A percentile compares a stretch with the other conserved stretches of the same genome.
These are phyloP conservation scores for Aspiorhynchus laticeps DNA, from an alignment of 2,113 vertebrate genomes.

Conservation along the genomic window DNA sequence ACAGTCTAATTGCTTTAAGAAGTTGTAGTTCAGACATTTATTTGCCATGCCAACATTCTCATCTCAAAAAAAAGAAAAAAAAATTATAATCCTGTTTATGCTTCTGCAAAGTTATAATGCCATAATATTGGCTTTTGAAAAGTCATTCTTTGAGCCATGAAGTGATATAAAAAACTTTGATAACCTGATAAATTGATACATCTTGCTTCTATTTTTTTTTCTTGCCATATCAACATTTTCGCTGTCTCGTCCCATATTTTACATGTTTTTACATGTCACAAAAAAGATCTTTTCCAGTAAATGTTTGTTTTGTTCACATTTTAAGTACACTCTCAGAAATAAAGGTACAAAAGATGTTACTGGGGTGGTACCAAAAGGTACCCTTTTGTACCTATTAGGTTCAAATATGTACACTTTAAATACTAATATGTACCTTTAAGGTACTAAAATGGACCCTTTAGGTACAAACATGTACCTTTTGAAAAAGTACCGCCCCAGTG, in stretches of 20 bases:
- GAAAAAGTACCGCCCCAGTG: too few relatives aligned
- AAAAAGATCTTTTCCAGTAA: neutral
- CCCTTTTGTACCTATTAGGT: too few relatives aligned
- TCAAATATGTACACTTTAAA: too few relatives aligned
- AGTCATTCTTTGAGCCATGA: neutral
- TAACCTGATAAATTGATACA: neutral
- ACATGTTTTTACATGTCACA: neutral
- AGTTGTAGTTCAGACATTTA: neutral
- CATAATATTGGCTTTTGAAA: neutral
- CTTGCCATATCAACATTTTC: neutral
- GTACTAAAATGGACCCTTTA: too few relatives aligned
- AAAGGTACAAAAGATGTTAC: too few relatives aligned
- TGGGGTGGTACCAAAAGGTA: too few relatives aligned
- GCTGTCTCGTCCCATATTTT: neutral
- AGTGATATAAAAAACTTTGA: neutral
- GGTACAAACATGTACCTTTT: too few relatives aligned
- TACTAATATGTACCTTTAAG: too few relatives aligned
- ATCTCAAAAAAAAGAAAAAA: neutral
- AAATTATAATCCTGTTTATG: neutral
- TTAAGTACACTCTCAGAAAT: neutral
- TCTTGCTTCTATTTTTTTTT: neutral
- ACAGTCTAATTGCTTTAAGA: neutral
- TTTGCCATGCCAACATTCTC: neutral
- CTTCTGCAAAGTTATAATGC: neutral
- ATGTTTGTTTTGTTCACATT: neutral